A percentile compares a stretch with the other conserved stretches of the same genome.
Conservation (phyloP, 2,888 invertebrate species). For the Noctua comes region DNA sequence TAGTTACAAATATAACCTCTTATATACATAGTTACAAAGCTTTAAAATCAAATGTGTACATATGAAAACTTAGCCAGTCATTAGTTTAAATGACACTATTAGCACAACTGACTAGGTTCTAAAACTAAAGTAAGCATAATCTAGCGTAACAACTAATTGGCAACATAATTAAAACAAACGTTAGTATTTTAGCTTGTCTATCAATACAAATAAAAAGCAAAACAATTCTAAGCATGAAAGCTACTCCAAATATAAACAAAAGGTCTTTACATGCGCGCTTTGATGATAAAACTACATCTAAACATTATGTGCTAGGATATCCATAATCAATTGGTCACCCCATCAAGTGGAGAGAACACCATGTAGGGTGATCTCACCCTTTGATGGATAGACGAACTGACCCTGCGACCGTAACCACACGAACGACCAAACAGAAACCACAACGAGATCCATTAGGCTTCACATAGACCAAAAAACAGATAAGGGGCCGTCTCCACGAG, state of each 20-base stretch:
- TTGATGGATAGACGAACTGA: constrained; percentile 88
- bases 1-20: constrained; percentile 72
- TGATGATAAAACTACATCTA: constrained; percentile 41
- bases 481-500: too few species aligned
- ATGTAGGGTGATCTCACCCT: constrained; percentile 63
- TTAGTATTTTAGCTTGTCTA: constrained; percentile 45
- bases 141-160: constrained; percentile 46
- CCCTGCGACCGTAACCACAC: constrained; percentile 84
- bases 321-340: constrained; percentile 86
- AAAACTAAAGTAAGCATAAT: constrained; percentile 24
- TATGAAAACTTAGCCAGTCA: constrained; percentile 32
- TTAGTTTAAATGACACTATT: constrained; percentile 2
- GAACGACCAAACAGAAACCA: constrained; percentile 84
- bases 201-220: constrained; percentile 48
- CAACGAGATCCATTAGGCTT: constrained; percentile 66
- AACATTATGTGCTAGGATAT: constrained; percentile 86
- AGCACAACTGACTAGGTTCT: constrained; percentile 43
- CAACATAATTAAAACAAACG: constrained; percentile 47
- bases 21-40: constrained; percentile 47
- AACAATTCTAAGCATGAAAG: constrained; percentile 46
- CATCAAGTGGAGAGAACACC: constrained; percentile 79
- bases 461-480: neutral
- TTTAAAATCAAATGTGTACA: constrained; percentile 35
- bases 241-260: constrained; percentile 31
- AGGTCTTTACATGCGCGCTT: constrained; percentile 39